Base-by-base conservation (phyloP, 2,797 vertebrate species). In the Picus viridis region DNA sequence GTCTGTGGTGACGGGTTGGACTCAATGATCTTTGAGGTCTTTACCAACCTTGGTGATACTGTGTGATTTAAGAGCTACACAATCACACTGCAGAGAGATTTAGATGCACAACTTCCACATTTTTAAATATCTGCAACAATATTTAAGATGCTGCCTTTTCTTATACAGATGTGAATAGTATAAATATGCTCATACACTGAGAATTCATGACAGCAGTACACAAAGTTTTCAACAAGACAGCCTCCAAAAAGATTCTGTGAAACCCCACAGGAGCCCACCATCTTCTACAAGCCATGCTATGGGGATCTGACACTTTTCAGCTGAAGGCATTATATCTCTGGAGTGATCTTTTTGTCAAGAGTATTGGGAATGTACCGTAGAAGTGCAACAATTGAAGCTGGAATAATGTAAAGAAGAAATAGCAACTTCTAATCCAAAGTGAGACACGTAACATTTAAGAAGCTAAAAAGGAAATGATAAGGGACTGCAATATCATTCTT, bases 341-440 rank as follows among this genome's bases (percentile, higher is more conserved):
- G 96, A 96, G 96, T 94, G 94, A 97, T 98, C 96, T 97, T 97
- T 97, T 97, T 96, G 96, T 97, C 96, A 97, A 95, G 92, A 97
- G 89, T 86, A 93, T 80, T 95, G 95, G 94, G 96, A 97, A 97
- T 86, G 93, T 96, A 95, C 90, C 94, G 86, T 86, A 81, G 62
- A 96, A 96, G 86, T 83, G 88, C 94, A 97, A 97, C 97, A 98
- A 96, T 73, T 87, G 86, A 90, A 94, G 88, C 79, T 97, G 78
- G 93, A 97, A 98, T 96, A 96, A 97, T 90, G 90, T 91, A 92
- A 97, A 96, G 97, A 96, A 95, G 93, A 96, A 92, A 96, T 27
- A 93, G 93, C 65, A 96, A 97, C 84, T 88, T 94, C 91, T 96
- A 88, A 97, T 94, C 86, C 86, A 77, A 86, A 93, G 67, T 36